Evolutionary conservation across 2,888 invertebrate species (phyloP), one percentile per base, ranked within the genome.

Genomic region (Cantharis flavilabris): DNA sequence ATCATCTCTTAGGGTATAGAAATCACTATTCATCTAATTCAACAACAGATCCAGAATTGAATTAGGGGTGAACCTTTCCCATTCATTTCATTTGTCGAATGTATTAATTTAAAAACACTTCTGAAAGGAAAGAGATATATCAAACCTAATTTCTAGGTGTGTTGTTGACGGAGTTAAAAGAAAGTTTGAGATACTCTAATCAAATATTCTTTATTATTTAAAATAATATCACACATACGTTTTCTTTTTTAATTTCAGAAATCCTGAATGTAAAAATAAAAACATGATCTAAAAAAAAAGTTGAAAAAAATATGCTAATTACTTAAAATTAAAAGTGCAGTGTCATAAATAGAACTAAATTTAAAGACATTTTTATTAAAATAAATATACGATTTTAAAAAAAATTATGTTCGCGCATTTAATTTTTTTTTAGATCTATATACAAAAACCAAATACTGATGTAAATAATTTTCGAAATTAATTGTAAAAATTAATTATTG

Each of bases 1-100:
- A 81, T 78, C 83, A 76, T 84, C 84, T 14, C 74, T 83, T 64
- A 70, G 72, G 72, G 77, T 75, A 72, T 23, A 64, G 4, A 30
- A 28, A 67, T 26, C 13, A 26, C n/a, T 23, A 67, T 67, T 67
- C n/a, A 7, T 67, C 26, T 67, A 7, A n/a, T 23, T 65, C n/a
- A 49, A 49, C 4, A n/a, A 49, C 11, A 1, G 4, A 49, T 2
- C 33, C 2, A n/a, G 33, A 49, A 28, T 9, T 28, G 20, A 20
- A 20, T 20, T 20, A 20, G 20, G 20, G 2, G 20, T 20, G 20
- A 20, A 20, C 20, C 4, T 20, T 20, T 1, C 20, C 3, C 20
- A 4, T 20, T 20, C 20, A 20, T 20, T 16, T 16, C 16, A 16
- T 16, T 16, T 16, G 16, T 16, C 1, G 16, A 16, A 16, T 16